Evolutionary conservation across 1,140 invertebrate genomes (phyloP), one percentile per base, ranked within the genome.

Genomic region (Drosophila funebris): DNA sequence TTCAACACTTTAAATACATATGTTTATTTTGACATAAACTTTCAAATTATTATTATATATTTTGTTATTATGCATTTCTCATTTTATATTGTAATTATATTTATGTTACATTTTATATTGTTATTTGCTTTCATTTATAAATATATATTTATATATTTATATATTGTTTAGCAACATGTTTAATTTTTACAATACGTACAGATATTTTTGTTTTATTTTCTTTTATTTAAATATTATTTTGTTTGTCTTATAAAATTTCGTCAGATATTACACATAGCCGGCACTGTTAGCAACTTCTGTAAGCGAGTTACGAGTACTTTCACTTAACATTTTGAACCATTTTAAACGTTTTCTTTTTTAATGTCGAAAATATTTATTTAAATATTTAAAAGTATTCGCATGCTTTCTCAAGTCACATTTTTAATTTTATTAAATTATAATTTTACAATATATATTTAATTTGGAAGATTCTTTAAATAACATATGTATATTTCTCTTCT

Each of bases 201-300:
- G 24, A 57, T 44, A 50, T 57, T 22, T 44, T 29, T 22, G 39
- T 14, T 11, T 37, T 62, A 18, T 50, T 50, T 62, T 62, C 24
- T 20, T 37, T 54, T 46, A 2, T 37, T 37, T 37, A 8, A 18
- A 33, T 33, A 20, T 27, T 56, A 24, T 74, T 74, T 61, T 46
- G 24, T 74, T 61, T 46, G 37, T 71, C 60, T 76, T 88, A 88
- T 37, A 72, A 77, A 63, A 46, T 48, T 77, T 77, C 43, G 73
- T 70, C 53, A 52, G 78, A 73, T 88, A 88, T 88, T 88, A 88
- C 84, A 88, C 84, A 75, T 88, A 60, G 67, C 84, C 84, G 84
- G 84, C 84, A 83, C 84, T 88, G 68, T 68, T 76, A 16, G 70
- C 41, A 57, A 46, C 20, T 60, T 72, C 22, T 50, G 54, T 60